Evolutionary conservation across 2,113 vertebrate species (phyloP), one percentile per base, ranked within the genome.

Genomic region (Gasterosteus nipponicus): DNA sequence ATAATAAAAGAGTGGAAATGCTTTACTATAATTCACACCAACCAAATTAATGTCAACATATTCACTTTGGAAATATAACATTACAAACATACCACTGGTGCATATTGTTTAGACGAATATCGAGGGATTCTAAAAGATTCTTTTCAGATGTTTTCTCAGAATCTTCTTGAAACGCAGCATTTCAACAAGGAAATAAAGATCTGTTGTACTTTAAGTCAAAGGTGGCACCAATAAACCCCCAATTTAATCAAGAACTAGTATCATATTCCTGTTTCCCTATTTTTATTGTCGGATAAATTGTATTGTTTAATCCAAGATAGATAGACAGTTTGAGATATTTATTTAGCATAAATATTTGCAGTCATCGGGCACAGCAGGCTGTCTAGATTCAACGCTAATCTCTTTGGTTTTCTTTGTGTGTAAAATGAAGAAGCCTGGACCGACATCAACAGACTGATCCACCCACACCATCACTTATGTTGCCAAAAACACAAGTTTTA

Each of bases 1-100:
- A 75, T 84, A 61, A 78, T 69, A 79, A 49, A 26, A 81, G 35
- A 22, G 0, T 29, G 7, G 38, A 66, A 73, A 41, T 31, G 29
- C 16, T 61, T 67, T 47, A 15, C 11, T 56, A 5, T 39, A 67
- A 14, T 81, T 2, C 67, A 46, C 42, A 31, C 51, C n/a, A 18
- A 53, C 39, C 16, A 60, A 38, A 82, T 71, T 29, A 42, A 0
- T 49, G 19, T 58, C 26, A 19, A 2, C 35, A 14, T 46, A 44
- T 69, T 58, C 56, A 54, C 2, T 44, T 54, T 22, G 22, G 11
- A 60, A 44, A 35, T 22, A 29, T 38, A n/a, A 49, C 18, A 33
- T 29, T 29, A 33, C 5, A 51, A 26, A 26, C 22, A 26, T 26
- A 26, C 22, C 22, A 26, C 22, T 26, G 22, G 33, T 33, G 33